A percentile compares a stretch with the other conserved stretches of the same genome.
phyloP scores from a whole-genome alignment of 2,797 vertebrate genomes.

The Sebastes cheni region DNA sequence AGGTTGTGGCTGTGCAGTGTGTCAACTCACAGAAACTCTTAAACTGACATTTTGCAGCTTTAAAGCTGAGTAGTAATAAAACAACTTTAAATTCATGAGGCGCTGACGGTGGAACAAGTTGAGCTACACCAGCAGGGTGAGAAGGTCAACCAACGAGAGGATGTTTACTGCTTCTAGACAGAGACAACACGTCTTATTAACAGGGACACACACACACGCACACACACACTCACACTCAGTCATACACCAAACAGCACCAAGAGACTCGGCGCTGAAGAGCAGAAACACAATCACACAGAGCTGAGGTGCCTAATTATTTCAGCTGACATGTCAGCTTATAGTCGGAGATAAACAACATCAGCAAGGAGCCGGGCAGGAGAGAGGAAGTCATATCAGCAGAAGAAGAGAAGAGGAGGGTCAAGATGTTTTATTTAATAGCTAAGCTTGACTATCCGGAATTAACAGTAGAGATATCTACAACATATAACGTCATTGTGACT shows the following conservation, averaged over 20 bases:
- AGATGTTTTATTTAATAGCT: too few relatives aligned
- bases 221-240: neutral
- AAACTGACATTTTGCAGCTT: neutral
- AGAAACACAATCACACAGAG: neutral
- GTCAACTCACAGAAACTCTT: neutral
- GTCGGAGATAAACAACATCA: neutral
- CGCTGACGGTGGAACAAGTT: neutral
- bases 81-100: neutral
- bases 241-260: neutral
- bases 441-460: too few relatives aligned
- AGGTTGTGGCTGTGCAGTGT: neutral
- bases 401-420: too few relatives aligned
- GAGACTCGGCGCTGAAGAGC: neutral
- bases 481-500: too few relatives aligned
- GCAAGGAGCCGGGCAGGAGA: neutral
- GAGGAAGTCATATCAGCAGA: neutral
- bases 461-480: too few relatives aligned
- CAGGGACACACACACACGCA: neutral
- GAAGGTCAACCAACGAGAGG: neutral
- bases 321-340: neutral
- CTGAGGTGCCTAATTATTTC: conserved; percentile 4
- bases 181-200: neutral
- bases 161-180: neutral
- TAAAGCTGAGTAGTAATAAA: neutral
- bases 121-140: neutral